These are phyloP conservation scores for Meleagris gallopavo DNA, from an alignment of 2,113 vertebrate genomes.

Conservation along the genomic window DNA sequence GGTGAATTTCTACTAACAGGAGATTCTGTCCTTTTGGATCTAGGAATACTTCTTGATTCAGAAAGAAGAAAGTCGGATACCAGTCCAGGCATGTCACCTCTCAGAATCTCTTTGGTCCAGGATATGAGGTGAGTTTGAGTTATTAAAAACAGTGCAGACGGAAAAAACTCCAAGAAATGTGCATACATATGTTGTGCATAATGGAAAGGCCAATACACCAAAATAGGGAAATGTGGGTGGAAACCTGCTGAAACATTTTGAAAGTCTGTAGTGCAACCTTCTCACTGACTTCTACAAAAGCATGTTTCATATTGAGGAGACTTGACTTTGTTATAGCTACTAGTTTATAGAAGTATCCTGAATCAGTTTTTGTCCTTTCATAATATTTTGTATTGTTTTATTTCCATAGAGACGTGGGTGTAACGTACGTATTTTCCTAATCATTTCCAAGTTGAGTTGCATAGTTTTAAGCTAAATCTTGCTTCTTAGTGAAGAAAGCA, in stretches of 20 bases:
- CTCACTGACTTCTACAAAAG: neutral
- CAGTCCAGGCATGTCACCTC: conserved; percentile 88
- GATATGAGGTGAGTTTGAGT: conserved; percentile 91
- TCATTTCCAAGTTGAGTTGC: neutral
- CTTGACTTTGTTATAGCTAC: neutral
- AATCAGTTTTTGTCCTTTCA: neutral
- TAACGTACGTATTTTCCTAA: neutral
- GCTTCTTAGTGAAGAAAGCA: neutral
- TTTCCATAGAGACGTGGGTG: neutral
- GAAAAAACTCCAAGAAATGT: neutral
- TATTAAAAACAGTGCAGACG: neutral
- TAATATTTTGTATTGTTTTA: neutral
- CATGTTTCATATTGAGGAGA: neutral
- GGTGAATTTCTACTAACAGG: conserved; percentile 4
- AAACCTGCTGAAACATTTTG: neutral
- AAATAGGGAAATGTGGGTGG: neutral
- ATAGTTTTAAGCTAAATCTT: neutral
- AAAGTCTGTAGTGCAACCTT: neutral
- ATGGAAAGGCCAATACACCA: neutral
- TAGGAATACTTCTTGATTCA: conserved; percentile 92
- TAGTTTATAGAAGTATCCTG: neutral
- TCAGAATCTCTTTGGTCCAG: conserved; percentile 93
- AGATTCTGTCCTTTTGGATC: conserved; percentile 2
- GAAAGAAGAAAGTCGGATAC: conserved; percentile 96
- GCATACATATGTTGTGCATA: neutral